Conservation (phyloP, 2,797 vertebrate species). For the Tragelaphus oryx region DNA sequence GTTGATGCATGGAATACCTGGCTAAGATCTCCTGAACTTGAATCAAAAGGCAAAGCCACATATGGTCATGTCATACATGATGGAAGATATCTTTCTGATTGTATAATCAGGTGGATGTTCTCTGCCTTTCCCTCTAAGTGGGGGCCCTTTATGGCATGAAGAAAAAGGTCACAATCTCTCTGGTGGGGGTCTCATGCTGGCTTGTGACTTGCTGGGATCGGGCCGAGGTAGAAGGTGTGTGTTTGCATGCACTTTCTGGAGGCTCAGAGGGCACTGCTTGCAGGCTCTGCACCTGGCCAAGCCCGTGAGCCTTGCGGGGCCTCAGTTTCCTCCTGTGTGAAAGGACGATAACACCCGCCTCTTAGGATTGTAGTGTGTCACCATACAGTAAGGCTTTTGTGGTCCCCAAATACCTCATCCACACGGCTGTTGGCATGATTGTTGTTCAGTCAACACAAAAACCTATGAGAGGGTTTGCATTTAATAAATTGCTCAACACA, state of each 20-base stretch:
- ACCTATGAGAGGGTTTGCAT: background rate
- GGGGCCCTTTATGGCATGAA: background rate
- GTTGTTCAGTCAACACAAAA: background rate
- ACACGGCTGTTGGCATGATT: background rate
- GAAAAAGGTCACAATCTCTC: background rate
- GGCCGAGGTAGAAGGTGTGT: background rate
- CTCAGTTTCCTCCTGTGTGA: background rate
- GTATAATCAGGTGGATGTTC: constrained; percentile 54
- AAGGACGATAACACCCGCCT: background rate
- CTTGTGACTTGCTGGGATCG: background rate
- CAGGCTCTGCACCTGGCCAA: background rate
- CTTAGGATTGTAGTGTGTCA: background rate
- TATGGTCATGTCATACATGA: background rate
- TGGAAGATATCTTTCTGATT: constrained; percentile 53
- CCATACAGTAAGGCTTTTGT: background rate
- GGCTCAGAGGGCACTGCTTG: background rate
- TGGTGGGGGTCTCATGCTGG: background rate
- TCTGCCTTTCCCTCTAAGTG: background rate
- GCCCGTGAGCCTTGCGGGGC: background rate
- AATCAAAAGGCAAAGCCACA: constrained; percentile 15
- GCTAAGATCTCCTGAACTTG: constrained; percentile 4
- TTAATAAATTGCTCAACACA: background rate
- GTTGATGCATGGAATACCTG: background rate
- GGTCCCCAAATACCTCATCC: background rate
- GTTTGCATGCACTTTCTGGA: background rate